phyloP scores from a whole-genome alignment of 2,113 vertebrate species.

The Sclerurus mexicanus region DNA sequence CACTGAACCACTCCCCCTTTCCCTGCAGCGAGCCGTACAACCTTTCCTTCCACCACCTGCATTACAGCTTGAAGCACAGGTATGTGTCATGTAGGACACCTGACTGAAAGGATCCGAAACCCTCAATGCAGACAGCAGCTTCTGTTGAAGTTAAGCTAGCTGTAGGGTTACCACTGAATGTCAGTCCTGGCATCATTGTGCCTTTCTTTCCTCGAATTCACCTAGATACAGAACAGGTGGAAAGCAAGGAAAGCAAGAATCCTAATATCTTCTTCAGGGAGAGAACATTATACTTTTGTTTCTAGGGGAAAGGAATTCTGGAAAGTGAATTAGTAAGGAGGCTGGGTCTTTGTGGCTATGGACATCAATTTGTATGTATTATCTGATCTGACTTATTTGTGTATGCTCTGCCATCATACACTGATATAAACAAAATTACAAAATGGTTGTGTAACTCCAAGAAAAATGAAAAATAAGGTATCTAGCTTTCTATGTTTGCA shows the following conservation, averaged over 20 bases:
- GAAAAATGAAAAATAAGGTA: background rate
- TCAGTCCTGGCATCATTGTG: background rate
- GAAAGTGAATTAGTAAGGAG: background rate
- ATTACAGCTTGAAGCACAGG: accelerated
- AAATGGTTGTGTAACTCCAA: background rate
- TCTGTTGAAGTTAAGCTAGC: background rate
- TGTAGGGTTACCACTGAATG: background rate
- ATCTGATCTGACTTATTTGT: background rate
- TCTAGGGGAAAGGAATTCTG: background rate
- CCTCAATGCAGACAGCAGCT: background rate
- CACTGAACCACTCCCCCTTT: background rate
- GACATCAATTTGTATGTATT: background rate
- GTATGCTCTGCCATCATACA: background rate
- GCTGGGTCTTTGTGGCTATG: background rate
- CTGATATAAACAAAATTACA: background rate
- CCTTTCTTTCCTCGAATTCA: background rate
- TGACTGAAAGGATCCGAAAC: background rate
- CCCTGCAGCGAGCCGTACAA: background rate
- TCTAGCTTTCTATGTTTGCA: background rate
- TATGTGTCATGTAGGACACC: accelerated
- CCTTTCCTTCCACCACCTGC: background rate
- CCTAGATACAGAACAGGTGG: background rate
- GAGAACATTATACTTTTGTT: background rate
- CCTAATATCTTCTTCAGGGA: background rate
- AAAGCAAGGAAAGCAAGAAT: background rate